Evolutionary conservation across 1,140 invertebrate species (phyloP), one percentile per base, ranked within the genome.

Genomic region (Atta texana): DNA sequence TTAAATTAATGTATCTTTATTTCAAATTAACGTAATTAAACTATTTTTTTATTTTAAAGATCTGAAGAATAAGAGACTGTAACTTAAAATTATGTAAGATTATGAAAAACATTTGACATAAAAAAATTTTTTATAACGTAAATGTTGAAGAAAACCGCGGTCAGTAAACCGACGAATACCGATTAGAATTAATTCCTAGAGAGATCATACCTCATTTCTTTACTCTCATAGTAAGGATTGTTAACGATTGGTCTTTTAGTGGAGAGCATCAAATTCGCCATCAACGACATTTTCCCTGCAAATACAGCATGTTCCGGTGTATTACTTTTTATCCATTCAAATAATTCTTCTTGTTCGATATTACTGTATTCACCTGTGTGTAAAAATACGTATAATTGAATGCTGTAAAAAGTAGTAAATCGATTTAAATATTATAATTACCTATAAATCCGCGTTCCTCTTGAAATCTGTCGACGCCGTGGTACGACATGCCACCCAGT

Each of bases 181-280:
- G 39, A 44, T 44, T 44, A 44, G 39, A 44, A 51, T 51, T 28
- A n/a, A 64, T 31, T 63, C 10, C 0, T 31, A n/a, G 18, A 44
- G 39, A 44, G 1, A 77, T 72, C 85, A 87, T 80, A 98, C 97
- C 97, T 96, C 80, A 97, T 95, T 68, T 96, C 96, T 66, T 95
- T 95, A 91, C 97, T 96, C 93, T 98, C 97, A 92, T 98, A 98
- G 92, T 98, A 98, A n/a, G 98, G 98, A 95, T 98, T 98, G 88
- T 98, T 97, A 0, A 98, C 96, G 82, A 98, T 97, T 3, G 97
- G 97, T 69, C 98, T 94, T 8, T 96, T 93, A 0, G 98, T 98
- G 18, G 97, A 97, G 18, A 98, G 94, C 95, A 98, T 96, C 3
- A 98, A 92, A 78, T 97, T 97, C 0, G 98, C 97, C 96, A 98